Evolutionary conservation across 1,140 invertebrate species (phyloP).

Genomic region (Nasonia longicornis): DNA sequence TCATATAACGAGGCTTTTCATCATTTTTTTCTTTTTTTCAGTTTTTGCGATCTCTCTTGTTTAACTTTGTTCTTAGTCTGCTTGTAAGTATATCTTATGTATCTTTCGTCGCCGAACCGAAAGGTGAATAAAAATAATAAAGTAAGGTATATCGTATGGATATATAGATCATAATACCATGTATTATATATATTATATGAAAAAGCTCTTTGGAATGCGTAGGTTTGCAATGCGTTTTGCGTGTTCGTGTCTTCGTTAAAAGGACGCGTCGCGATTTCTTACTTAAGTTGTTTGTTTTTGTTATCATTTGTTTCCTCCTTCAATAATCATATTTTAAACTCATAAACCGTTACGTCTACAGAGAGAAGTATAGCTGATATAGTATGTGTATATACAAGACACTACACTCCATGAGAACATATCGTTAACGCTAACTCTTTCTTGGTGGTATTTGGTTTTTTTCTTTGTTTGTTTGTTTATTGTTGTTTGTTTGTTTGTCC

Average conservation of each 20-base stretch:
- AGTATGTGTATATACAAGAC: slow-evolving; percentile 68
- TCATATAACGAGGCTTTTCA: background rate
- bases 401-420: slow-evolving; percentile 68
- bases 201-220: slow-evolving; percentile 41
- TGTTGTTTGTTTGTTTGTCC: slow-evolving; percentile 5
- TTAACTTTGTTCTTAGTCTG: background rate
- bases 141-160: background rate
- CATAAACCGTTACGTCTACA: slow-evolving; percentile 61
- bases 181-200: background rate
- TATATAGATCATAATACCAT: background rate
- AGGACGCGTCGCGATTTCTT: slow-evolving; percentile 48
- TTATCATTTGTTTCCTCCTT: slow-evolving; percentile 40
- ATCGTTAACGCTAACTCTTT: slow-evolving; percentile 65
- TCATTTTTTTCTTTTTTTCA: background rate
- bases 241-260: slow-evolving; percentile 53
- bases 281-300: slow-evolving; percentile 48
- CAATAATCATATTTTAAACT: slow-evolving; percentile 51
- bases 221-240: slow-evolving; percentile 60
- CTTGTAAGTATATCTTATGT: background rate
- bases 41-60: background rate
- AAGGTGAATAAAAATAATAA: slow-evolving; percentile 9
- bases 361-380: slow-evolving; percentile 65
- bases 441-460: slow-evolving; percentile 57
- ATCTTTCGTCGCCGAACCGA: background rate
- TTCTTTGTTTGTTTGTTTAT: slow-evolving; percentile 41